phyloP scores from a whole-genome alignment of 2,113 vertebrate species.

The Cebus imitator region DNA sequence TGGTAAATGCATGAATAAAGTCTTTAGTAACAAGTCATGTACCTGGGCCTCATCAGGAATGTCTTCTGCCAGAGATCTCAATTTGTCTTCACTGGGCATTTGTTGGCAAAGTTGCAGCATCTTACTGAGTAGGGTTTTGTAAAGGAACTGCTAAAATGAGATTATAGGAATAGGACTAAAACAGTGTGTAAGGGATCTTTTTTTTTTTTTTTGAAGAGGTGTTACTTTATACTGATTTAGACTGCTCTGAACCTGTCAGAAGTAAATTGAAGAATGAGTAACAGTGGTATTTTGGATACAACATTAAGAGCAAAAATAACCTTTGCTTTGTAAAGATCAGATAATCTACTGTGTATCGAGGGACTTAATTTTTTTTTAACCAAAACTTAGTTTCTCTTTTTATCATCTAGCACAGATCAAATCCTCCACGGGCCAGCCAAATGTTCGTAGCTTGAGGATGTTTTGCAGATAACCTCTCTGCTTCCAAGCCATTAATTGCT shows the following conservation, averaged over 20 bases:
- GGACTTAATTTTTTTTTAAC: background rate
- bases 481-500: background rate
- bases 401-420: background rate
- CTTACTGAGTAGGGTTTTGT: background rate
- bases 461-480: slow-evolving; percentile 26
- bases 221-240: background rate
- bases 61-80: background rate
- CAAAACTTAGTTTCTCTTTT: background rate
- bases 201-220: background rate
- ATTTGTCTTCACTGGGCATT: background rate
- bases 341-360: background rate
- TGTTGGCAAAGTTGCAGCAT: background rate
- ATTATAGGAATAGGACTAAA: background rate
- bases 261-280: background rate
- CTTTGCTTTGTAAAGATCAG: background rate
- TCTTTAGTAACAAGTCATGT: background rate
- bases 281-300: background rate
- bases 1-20: background rate
- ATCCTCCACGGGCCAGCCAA: background rate
- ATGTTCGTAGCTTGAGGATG: slow-evolving; percentile 21
- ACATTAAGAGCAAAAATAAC: background rate
- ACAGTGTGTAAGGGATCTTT: background rate
- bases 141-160: background rate
- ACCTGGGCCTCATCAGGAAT: background rate
- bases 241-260: background rate